Evolutionary conservation across 2,113 vertebrate genomes (phyloP), one percentile per base, ranked within the genome.

Genomic region (Origma solitaria): DNA sequence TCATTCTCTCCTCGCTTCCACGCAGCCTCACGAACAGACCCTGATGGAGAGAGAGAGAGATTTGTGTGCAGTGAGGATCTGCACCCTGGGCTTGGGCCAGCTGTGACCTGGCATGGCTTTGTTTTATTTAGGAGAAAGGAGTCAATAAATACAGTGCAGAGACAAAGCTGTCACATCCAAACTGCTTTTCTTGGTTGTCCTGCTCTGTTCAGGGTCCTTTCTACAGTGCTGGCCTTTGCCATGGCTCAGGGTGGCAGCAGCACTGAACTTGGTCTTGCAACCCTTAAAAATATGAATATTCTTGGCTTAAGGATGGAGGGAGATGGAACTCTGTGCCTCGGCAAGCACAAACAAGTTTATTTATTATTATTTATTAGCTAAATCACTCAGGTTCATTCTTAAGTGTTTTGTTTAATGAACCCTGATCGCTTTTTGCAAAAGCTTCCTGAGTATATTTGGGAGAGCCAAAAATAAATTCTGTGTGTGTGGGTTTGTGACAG

Each of bases 341-440:
- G 54, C 28, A 62, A 93, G 81, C 49, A 77, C 54, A 88, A 84
- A 86, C 37, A 71, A 56, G 25, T 92, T 91, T 81, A 83, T 83
- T 37, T 51, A n/a, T n/a, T n/a, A n/a, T n/a, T n/a, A n/a, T n/a
- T 64, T 65, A 73, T 92, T 73, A 91, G 82, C 54, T 66, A 94
- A 90, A 94, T 51, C 3, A 19, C 71, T 94, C 77, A 70, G 86
- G 11, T 80, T 95, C n/a, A 54, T 77, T 82, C 71, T 83, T 70
- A 90, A 92, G 50, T 79, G 86, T 66, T 93, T 75, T 20, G 13
- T 88, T 94, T 96, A 96, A 95, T 88, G 76, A 95, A 12, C 80
- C 53, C 37, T 88, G 82, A 90, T 86, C 69, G 49, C 69, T 86
- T 71, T 71, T 71, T 71, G 60, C 56, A 51, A 80, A 96, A 71